These are phyloP conservation scores for Dysdera silvatica DNA, from an alignment of 1,140 invertebrate genomes.

Conservation along the genomic window DNA sequence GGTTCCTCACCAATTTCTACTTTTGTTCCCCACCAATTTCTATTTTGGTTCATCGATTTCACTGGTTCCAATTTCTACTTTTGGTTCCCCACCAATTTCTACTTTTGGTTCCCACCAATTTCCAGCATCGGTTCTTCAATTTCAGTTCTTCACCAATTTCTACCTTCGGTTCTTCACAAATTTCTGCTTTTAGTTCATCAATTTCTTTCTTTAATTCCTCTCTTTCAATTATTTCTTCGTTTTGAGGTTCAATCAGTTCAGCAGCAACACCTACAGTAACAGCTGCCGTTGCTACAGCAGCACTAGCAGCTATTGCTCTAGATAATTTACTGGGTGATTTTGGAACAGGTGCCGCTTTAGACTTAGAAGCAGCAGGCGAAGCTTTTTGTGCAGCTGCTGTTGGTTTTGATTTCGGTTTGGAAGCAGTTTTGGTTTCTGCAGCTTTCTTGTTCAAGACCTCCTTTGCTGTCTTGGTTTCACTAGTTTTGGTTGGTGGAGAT, in stretches of 20 bases:
- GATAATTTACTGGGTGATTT: conserved; percentile 12
- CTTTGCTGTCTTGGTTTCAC: conserved; percentile 15
- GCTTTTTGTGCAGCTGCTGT: conserved; percentile 1
- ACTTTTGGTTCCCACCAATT: too few species aligned
- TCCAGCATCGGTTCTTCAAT: too few species aligned
- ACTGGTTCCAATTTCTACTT: too few species aligned
- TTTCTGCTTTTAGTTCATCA: neutral
- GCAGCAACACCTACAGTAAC: conserved; percentile 32
- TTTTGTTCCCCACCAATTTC: too few species aligned
- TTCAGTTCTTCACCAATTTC: neutral
- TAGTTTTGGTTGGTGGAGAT: conserved; percentile 6
- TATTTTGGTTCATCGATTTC: too few species aligned
- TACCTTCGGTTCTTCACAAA: neutral
- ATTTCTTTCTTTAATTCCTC: conserved; percentile 33
- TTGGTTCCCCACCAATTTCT: neutral
- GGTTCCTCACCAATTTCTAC: too few species aligned
- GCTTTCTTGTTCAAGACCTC: conserved; percentile 19
- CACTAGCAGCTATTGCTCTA: conserved; percentile 21
- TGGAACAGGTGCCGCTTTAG: neutral
- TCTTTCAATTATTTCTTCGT: conserved; percentile 34
- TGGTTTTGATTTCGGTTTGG: conserved; percentile 23
- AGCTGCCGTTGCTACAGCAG: conserved; percentile 14
- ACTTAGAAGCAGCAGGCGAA: neutral
- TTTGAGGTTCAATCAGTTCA: conserved; percentile 34
- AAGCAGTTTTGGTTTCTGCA: conserved; percentile 10